Percentiles rank a stretch among this genome's conserved stretches.
Conservation (phyloP, 2,888 invertebrate species). For the Gymnocheta viridis region DNA sequence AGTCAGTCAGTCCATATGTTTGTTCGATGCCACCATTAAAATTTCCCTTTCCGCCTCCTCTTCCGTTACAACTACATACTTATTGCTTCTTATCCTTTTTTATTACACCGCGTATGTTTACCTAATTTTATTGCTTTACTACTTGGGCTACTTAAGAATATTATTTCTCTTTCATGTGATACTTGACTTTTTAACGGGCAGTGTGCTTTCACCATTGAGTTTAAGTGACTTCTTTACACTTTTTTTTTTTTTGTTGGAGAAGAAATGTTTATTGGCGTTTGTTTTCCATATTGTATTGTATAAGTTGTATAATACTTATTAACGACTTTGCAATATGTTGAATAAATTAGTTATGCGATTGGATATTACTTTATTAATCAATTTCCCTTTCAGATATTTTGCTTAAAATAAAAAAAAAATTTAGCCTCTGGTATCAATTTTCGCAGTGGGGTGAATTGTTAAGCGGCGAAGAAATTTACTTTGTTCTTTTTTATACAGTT, state of each 20-base stretch:
- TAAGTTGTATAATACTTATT: constrained; percentile 10
- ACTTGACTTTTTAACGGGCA: constrained; percentile 33
- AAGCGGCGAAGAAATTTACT: too few relatives aligned
- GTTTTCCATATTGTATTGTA: constrained; percentile 12
- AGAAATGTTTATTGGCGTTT: constrained; percentile 22
- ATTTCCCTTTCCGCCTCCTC: constrained; percentile 12
- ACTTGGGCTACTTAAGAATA: constrained; percentile 37
- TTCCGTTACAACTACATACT: constrained; percentile 6
- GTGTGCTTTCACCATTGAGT: neutral
- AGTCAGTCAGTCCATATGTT: constrained; percentile 33
- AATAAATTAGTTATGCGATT: constrained; percentile 9
- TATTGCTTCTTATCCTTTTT: constrained; percentile 32
- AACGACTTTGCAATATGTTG: constrained; percentile 51
- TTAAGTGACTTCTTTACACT: constrained; percentile 35
- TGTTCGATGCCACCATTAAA: neutral
- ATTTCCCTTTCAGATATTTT: neutral
- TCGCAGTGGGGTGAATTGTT: too few relatives aligned
- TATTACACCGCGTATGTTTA: constrained; percentile 64
- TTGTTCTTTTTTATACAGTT: too few relatives aligned
- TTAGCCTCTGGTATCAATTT: too few relatives aligned
- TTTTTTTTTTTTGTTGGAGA: too few relatives aligned
- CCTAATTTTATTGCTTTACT: constrained; percentile 58
- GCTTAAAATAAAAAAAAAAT: neutral
- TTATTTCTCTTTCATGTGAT: neutral
- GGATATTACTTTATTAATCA: constrained; percentile 19